Percentiles rank a stretch among this genome's conserved stretches.
These are phyloP conservation scores for Nemoura dubitans DNA, from an alignment of 2,888 invertebrate species.

Conservation along the genomic window DNA sequence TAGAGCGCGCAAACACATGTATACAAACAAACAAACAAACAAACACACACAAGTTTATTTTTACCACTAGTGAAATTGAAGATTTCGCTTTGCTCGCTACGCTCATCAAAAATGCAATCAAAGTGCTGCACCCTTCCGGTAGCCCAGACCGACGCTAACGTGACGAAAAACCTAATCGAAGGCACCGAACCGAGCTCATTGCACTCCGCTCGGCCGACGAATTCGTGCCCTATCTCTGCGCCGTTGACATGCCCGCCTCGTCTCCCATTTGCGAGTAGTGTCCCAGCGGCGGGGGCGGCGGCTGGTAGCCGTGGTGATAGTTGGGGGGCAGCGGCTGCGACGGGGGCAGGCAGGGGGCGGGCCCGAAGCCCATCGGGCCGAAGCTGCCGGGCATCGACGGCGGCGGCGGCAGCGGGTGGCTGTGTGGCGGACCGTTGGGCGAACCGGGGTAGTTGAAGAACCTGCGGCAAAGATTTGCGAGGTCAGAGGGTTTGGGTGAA, in stretches of 20 bases:
- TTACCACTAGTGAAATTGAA: too few species aligned
- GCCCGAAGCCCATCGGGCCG: conserved; percentile 42
- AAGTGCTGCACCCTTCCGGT: too few species aligned
- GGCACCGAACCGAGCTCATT: too few species aligned
- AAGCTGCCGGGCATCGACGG: neutral
- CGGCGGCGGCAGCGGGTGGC: conserved; percentile 39
- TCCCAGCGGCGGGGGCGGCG: conserved; percentile 10
- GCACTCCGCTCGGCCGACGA: too few species aligned
- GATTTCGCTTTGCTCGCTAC: too few species aligned
- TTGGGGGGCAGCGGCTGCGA: conserved; percentile 26
- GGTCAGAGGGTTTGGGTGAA: too few species aligned
- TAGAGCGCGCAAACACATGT: too few species aligned
- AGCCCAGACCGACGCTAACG: too few species aligned
- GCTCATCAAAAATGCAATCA: too few species aligned
- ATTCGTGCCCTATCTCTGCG: neutral
- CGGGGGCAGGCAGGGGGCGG: conserved; percentile 26
- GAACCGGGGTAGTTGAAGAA: conserved; percentile 66
- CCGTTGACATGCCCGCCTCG: neutral
- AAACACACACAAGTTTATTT: too few species aligned
- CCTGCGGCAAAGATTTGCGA: conserved; percentile 58
- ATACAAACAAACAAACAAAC: too few species aligned
- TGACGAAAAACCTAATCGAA: too few species aligned
- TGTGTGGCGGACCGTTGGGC: conserved; percentile 52
- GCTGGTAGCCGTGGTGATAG: conserved; percentile 36
- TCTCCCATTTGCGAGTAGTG: conserved; percentile 8